Base-by-base conservation (phyloP, 2,888 invertebrate species). In the Drosophila antonietae region DNA sequence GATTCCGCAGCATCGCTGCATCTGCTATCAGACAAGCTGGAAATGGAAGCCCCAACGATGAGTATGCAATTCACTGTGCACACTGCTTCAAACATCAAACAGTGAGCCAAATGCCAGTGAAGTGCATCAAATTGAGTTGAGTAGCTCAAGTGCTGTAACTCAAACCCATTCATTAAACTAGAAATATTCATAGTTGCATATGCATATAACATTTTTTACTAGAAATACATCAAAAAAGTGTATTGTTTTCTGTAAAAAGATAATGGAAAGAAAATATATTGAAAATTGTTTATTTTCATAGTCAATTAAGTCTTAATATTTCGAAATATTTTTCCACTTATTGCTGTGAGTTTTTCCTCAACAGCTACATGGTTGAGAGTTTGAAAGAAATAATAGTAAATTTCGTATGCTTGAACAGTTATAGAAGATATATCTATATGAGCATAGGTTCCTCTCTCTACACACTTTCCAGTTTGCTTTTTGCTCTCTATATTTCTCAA, bases 1-100 rank as follows among this genome's bases (percentile, higher is more conserved):
- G 66, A 41, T 49, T 55, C 46, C 33, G 35, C 57, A 18, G 58
- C 47, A 47, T 47, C 47, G 35, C 12, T 18, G n/a, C 57, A 57
- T n/a, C 49, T 52, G 73, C 41, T 47, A 43, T 37, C 28, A 51
- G 18, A 10, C 49, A 4, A 23, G 23, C 10, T 14, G 62, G 10
- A 31, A 33, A 41, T 6, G 14, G 20, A 12, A n/a, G 28, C n/a
- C 39, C 7, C 28, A 28, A 6, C 28, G 28, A 28, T 10, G 39
- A 23, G 10, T 12, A 9, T 18, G 37, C 35, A 51, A 18, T 51
- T 31, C 60, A 52, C 31, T 61, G 12, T 12, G 61, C 6, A 61
- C 55, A 55, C 33, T 55, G 61, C 60, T 31, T 41, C 39, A 15
- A n/a, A 47, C 18, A 14, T n/a, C n/a, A 37, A 14, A 47, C 8